Base-by-base conservation (phyloP, 1,140 invertebrate genomes). In the Philopotamus ludificatus region DNA sequence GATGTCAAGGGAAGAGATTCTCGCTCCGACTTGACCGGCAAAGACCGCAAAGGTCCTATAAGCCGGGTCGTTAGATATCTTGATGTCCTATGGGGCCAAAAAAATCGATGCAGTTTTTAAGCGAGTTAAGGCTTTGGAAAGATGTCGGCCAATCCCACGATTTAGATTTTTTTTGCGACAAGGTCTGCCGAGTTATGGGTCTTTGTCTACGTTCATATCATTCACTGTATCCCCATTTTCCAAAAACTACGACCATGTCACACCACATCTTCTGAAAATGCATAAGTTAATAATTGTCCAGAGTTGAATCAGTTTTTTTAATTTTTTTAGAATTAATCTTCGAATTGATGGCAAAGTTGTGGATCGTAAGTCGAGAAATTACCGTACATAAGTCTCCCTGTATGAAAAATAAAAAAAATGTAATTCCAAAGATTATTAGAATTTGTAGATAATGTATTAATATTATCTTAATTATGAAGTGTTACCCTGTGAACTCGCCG, bases 381-480 rank as follows among this genome's bases (percentile, higher is more conserved):
- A 63, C 68, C 68, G 66, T 69, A 65, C 39, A 63, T 69, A 63
- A 69, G 67, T 65, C 63, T 59, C 67, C 67, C 68, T 55, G 51
- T 60, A 64, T 54, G 58, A 45, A 39, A 57, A 54, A 20, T 50
- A 57, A 63, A 55, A 60, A 57, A n/a, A n/a, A n/a, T n/a, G n/a
- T 23, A 49, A 70, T 62, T 66, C 68, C 64, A 70, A 70, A 66
- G 64, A 66, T 70, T 60, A 51, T 66, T 70, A 66, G 47, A 64
- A 63, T 39, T n/a, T 64, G 51, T 59, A 47, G 49, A 58, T 42
- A 44, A 57, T 65, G 39, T 59, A 44, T 34, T 59, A 59, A 66
- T 60, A 18, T 57, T 61, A 16, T 63, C 58, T 57, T 22, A 63
- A 39, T 63, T 63, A 62, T 49, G 47, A 54, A 59, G 26, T 63